Percentiles rank a stretch among this genome's conserved stretches.
These are phyloP conservation scores for Coracias cyanogaster DNA, from an alignment of 2,797 vertebrate species.

Conservation along the genomic window DNA sequence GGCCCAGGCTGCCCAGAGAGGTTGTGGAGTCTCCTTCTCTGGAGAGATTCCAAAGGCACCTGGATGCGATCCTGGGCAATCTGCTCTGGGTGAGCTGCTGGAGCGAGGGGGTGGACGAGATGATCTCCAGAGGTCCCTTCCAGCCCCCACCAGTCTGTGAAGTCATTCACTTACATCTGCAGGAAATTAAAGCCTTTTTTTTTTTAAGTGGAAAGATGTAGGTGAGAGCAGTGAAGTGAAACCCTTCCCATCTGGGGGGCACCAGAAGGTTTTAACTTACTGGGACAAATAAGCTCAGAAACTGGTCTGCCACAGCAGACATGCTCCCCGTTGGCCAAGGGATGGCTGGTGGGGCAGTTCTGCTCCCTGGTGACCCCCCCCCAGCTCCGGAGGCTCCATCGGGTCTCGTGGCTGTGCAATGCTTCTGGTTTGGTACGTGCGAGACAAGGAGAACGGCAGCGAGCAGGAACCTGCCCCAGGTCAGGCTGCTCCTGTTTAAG, in stretches of 20 bases:
- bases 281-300: neutral
- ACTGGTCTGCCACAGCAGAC: neutral
- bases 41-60: too few species aligned
- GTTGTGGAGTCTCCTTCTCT: neutral
- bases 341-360: neutral
- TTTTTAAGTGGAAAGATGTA: neutral
- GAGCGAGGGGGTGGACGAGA: neutral
- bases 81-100: neutral
- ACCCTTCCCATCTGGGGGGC: neutral
- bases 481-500: neutral
- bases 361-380: rapidly evolving
- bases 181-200: neutral
- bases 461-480: neutral
- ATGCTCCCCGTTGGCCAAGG: rapidly evolving
- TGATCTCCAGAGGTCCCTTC: neutral
- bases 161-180: neutral
- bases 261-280: neutral
- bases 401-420: neutral
- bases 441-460: neutral
- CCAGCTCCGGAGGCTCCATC: neutral
- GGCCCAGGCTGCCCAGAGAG: neutral
- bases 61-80: neutral
- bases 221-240: neutral
- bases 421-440: rapidly evolving
- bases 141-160: neutral